Conservation (phyloP, 2,797 vertebrate genomes). For the Gambelia wislizenii region DNA sequence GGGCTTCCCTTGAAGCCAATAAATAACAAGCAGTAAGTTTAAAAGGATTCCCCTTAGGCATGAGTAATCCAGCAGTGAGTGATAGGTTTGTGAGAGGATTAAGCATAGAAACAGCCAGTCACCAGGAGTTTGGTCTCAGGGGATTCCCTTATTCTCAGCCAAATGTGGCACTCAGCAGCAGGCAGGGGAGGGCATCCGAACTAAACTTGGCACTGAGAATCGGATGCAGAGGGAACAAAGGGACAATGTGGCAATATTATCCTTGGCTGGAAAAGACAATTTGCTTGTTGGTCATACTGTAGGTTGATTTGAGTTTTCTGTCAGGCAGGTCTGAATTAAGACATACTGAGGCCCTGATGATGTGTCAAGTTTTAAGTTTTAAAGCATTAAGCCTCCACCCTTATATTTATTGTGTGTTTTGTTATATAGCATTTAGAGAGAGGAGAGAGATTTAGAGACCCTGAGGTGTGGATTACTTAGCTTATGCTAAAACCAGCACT, state of each 20-base stretch:
- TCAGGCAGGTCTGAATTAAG: background rate
- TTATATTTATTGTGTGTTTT: no score
- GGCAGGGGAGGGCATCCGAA: background rate
- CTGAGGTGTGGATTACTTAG: background rate
- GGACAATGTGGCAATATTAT: no score
- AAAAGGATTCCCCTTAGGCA: slow-evolving; percentile 9
- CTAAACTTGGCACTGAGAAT: no score
- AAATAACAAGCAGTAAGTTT: background rate
- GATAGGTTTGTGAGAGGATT: slow-evolving; percentile 18
- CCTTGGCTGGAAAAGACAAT: background rate
- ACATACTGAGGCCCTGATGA: background rate
- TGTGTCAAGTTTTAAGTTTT: no score
- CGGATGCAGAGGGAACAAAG: no score
- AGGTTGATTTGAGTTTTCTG: background rate
- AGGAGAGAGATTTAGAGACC: no score
- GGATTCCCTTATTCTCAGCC: background rate
- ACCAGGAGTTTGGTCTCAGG: slow-evolving; percentile 5
- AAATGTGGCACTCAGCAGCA: background rate
- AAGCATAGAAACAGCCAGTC: background rate
- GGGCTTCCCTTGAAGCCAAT: background rate
- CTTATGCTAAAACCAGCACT: background rate
- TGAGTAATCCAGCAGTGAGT: background rate
- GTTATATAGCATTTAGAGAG: background rate
- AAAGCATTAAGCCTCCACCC: no score
- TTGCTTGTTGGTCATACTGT: background rate